Evolutionary conservation across 2,888 invertebrate species (phyloP).

Genomic region (Tachina lurida): DNA sequence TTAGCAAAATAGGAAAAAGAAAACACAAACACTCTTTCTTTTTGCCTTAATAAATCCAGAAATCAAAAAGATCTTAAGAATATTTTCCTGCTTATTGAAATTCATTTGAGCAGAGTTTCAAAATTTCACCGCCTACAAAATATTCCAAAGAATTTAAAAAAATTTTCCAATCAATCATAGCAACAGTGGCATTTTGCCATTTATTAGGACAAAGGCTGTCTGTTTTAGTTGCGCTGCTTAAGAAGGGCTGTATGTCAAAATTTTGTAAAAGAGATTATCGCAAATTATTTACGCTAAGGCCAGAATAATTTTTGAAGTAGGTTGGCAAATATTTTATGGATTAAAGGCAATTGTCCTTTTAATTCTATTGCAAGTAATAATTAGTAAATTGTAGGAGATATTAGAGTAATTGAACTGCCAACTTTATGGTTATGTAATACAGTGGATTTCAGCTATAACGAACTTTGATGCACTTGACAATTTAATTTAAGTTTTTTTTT

Average conservation of each 20-base stretch:
- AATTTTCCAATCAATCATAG: slow-evolving; percentile 60
- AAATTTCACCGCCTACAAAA: slow-evolving; percentile 55
- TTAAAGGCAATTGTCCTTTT: slow-evolving; percentile 15
- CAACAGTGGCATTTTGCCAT: slow-evolving; percentile 32
- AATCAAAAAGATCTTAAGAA: slow-evolving; percentile 49
- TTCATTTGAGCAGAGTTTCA: slow-evolving; percentile 1
- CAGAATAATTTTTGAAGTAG: not conserved
- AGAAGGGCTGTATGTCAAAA: slow-evolving; percentile 64
- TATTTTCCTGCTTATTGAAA: slow-evolving; percentile 8
- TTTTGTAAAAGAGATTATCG: slow-evolving; percentile 45
- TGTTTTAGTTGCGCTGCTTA: slow-evolving; percentile 30
- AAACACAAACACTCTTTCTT: not conserved
- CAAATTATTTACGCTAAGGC: slow-evolving; percentile 69
- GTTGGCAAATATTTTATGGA: slow-evolving; percentile 22
- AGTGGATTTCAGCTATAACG: no score
- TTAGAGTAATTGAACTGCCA: slow-evolving; percentile 3
- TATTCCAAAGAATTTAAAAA: slow-evolving; percentile 7
- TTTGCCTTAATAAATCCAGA: not conserved
- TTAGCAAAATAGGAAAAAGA: no score
- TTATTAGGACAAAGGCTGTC: slow-evolving; percentile 14
- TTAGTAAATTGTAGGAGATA: not conserved
- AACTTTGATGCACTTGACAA: no score
- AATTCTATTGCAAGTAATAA: not conserved
- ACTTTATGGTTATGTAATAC: not conserved
- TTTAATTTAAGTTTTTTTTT: no score